Evolutionary conservation across 2,888 invertebrate genomes (phyloP).

Genomic region (Agrochola litura): DNA sequence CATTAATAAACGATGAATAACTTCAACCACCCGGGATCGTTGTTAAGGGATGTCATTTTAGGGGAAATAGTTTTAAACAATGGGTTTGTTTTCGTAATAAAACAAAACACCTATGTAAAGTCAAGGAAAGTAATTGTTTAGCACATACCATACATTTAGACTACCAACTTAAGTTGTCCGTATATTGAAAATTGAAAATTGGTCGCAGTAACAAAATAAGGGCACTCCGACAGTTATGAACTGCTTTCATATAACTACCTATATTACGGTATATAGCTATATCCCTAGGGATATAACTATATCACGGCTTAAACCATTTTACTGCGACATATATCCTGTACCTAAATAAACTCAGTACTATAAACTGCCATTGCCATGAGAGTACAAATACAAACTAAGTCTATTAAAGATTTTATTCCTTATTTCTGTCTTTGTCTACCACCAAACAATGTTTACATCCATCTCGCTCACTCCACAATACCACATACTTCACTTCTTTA

Average conservation of each 20-base stretch:
- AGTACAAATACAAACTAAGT: background rate
- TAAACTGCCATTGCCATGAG: background rate
- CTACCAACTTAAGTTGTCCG: too few species aligned
- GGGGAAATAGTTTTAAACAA: background rate
- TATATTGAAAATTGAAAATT: too few species aligned
- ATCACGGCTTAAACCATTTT: too few species aligned
- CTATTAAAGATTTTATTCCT: background rate
- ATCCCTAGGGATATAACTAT: too few species aligned
- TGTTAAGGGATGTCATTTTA: background rate
- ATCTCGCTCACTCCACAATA: conserved; percentile 29
- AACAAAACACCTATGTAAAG: background rate
- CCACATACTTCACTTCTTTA: background rate
- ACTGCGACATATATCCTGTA: too few species aligned
- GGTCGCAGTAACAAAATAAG: too few species aligned
- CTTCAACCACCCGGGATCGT: background rate
- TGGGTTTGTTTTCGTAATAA: background rate
- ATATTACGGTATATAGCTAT: too few species aligned
- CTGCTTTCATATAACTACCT: too few species aligned
- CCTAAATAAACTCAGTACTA: background rate
- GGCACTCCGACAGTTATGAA: too few species aligned
- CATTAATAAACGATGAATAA: conserved; percentile 17
- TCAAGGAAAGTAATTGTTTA: background rate
- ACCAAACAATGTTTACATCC: background rate
- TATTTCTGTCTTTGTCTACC: conserved; percentile 1
- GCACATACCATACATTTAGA: too few species aligned